Percentiles rank a stretch among this genome's conserved stretches.
Conservation (phyloP, 1,140 invertebrate species). For the Luehdorfia chinensis region DNA sequence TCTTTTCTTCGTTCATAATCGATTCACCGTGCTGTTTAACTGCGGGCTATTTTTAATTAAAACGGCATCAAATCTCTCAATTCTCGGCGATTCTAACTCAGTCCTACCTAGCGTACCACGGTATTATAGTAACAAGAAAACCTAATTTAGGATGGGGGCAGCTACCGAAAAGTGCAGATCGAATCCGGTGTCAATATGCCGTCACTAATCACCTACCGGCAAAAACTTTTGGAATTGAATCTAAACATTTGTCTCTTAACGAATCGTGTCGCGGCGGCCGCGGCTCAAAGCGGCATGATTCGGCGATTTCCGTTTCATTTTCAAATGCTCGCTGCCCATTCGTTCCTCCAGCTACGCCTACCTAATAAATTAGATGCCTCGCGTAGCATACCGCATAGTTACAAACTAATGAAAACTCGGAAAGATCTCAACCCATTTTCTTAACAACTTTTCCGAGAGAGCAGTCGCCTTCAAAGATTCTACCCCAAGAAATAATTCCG, state of each 20-base stretch:
- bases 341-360: constrained; percentile 71
- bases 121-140: constrained; percentile 39
- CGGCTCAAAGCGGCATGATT: constrained; percentile 70
- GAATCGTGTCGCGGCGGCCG: constrained; percentile 69
- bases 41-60: constrained; percentile 23
- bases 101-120: constrained; percentile 12
- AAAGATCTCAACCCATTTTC: constrained; percentile 76
- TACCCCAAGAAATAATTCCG: constrained; percentile 72
- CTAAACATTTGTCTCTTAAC: constrained; percentile 75
- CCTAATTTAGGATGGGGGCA: constrained; percentile 51
- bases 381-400: constrained; percentile 71
- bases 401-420: constrained; percentile 72
- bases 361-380: constrained; percentile 72
- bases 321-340: constrained; percentile 73
- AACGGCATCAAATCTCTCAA: constrained; percentile 19
- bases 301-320: constrained; percentile 63
- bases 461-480: constrained; percentile 74
- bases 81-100: constrained; percentile 23
- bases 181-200: constrained; percentile 56
- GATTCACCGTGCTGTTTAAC: constrained; percentile 26
- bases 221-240: constrained; percentile 71
- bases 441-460: constrained; percentile 75
- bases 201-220: constrained; percentile 53
- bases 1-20: constrained; percentile 11
- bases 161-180: constrained; percentile 47